phyloP scores from a whole-genome alignment of 2,888 invertebrate genomes.

The Sipha maydis region DNA sequence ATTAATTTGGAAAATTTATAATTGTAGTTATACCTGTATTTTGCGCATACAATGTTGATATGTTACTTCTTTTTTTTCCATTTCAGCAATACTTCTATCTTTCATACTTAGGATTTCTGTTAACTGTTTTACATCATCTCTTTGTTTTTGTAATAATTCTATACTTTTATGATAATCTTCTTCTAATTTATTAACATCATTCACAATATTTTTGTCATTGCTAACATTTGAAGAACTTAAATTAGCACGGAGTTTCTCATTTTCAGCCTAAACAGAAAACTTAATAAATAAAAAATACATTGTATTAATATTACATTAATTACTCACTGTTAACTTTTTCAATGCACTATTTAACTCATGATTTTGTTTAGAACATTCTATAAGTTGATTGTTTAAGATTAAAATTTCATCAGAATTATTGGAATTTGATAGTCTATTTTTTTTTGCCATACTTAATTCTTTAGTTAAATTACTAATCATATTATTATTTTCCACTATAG shows the following conservation, averaged over 20 bases:
- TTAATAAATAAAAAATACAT: not conserved
- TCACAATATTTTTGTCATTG: not conserved
- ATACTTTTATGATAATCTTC: slow-evolving; percentile 42
- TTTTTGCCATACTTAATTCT: slow-evolving; percentile 22
- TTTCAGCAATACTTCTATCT: slow-evolving; percentile 49
- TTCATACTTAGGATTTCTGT: slow-evolving; percentile 27
- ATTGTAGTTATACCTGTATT: slow-evolving; percentile 45
- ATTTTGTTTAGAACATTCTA: slow-evolving; percentile 52
- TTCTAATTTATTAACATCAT: slow-evolving; percentile 37
- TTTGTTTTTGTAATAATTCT: slow-evolving; percentile 54
- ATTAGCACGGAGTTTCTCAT: slow-evolving; percentile 40
- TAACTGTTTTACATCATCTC: slow-evolving; percentile 48
- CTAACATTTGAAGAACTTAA: not conserved
- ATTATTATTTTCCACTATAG: slow-evolving; percentile 42
- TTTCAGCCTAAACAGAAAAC: slow-evolving; percentile 39
- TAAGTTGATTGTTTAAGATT: slow-evolving; percentile 40
- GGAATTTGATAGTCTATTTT: slow-evolving; percentile 9
- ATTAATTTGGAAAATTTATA: not conserved
- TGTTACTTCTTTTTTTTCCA: slow-evolving; percentile 57
- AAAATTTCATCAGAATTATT: slow-evolving; percentile 27
- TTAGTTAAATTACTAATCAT: slow-evolving; percentile 28
- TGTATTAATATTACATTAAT: not conserved
- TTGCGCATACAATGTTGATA: slow-evolving; percentile 52
- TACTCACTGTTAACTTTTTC: slow-evolving; percentile 25
- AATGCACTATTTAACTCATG: slow-evolving; percentile 37